Percentiles rank a stretch among this genome's conserved stretches.
Evolutionary conservation across 2,113 vertebrate species (phyloP).

Genomic region (Monopterus albus): DNA sequence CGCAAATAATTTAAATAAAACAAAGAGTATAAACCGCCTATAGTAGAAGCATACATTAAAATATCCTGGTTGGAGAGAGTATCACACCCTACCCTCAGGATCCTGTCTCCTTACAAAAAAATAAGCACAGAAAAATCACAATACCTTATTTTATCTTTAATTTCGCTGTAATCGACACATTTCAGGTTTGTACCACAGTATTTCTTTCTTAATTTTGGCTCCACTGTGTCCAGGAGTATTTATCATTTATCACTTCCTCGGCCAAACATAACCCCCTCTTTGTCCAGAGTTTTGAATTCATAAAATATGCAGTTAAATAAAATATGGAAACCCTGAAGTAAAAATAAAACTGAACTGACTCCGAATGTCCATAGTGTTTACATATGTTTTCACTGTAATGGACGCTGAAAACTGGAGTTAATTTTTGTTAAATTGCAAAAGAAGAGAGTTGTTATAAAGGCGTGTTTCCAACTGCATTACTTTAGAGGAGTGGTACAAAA

Average conservation of each 20-base stretch:
- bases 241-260: constrained; percentile 53
- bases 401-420: background rate
- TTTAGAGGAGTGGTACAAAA: background rate
- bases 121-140: background rate
- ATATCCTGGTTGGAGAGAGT: no score
- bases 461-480: rapidly evolving
- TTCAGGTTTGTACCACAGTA: background rate
- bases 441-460: background rate
- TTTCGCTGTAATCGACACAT: no score
- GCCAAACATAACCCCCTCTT: constrained; percentile 47
- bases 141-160: background rate
- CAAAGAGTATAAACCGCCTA: background rate
- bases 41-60: no score
- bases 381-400: background rate
- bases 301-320: constrained; percentile 73
- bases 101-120: background rate
- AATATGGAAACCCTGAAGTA: constrained; percentile 73
- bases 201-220: no score
- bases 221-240: constrained; percentile 23
- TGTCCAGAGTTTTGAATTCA: constrained; percentile 62
- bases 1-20: background rate
- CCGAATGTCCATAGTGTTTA: background rate
- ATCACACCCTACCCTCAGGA: no score
- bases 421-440: no score
- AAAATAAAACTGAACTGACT: constrained; percentile 69